These are phyloP conservation scores for Megatriorchis doriae DNA, from an alignment of 2,113 vertebrate genomes.

Conservation along the genomic window DNA sequence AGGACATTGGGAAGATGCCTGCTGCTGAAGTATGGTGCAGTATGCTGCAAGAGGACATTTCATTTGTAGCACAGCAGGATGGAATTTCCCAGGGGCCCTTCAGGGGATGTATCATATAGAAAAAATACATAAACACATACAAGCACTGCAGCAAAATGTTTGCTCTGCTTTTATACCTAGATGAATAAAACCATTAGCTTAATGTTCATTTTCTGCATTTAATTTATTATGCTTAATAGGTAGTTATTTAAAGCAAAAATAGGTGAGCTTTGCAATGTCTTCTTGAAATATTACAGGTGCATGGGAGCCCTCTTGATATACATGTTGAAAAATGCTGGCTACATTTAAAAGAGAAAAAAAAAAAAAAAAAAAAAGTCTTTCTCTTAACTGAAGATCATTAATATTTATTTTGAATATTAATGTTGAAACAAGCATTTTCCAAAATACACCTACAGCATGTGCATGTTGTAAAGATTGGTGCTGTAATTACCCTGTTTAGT, in stretches of 20 bases:
- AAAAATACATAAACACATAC: not conserved
- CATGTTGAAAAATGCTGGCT: not conserved
- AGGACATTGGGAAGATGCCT: slow-evolving; percentile 11
- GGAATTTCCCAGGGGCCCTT: not conserved
- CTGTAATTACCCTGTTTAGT: not conserved
- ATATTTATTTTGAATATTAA: not conserved
- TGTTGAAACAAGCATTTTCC: not conserved
- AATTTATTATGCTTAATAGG: not conserved
- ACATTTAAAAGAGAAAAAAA: not conserved
- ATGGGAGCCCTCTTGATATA: not conserved
- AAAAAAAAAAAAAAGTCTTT: not conserved
- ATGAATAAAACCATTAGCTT: not conserved
- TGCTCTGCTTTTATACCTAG: not conserved
- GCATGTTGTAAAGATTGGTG: not conserved
- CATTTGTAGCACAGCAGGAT: not conserved
- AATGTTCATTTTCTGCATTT: not conserved
- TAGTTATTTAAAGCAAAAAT: not conserved
- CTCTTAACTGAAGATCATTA: not conserved
- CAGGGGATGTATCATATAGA: not conserved
- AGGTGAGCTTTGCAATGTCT: not conserved
- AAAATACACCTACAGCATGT: not conserved
- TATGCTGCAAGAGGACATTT: not conserved
- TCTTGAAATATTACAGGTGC: not conserved
- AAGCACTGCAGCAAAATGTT: not conserved
- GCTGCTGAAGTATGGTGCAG: not conserved